A percentile compares a stretch with the other conserved stretches of the same genome.
phyloP scores from a whole-genome alignment of 2,113 vertebrate genomes.

The Cynocephalus volans region DNA sequence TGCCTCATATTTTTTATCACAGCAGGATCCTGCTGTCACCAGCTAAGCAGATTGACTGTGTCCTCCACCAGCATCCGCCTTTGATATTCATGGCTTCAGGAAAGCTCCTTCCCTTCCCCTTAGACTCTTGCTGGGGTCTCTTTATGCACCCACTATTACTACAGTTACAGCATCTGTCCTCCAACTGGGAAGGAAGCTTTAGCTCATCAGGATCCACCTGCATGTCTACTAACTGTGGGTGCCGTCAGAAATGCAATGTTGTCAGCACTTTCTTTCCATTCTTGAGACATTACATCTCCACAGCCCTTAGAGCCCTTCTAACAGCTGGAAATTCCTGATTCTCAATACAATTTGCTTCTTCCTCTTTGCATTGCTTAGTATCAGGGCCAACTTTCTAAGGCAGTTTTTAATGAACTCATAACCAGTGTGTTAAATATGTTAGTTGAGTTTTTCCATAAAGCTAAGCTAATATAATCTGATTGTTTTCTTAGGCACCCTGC shows the following conservation, averaged over 20 bases:
- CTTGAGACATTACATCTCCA: conserved; percentile 65
- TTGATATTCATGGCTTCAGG: conserved; percentile 55
- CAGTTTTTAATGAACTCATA: conserved; percentile 85
- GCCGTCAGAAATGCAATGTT: conserved; percentile 67
- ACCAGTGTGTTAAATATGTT: conserved; percentile 84
- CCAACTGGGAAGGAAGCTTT: conserved; percentile 74
- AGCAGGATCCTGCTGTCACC: conserved; percentile 73
- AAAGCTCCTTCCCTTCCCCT: conserved; percentile 58
- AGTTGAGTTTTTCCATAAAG: conserved; percentile 84
- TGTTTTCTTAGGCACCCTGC: conserved; percentile 82
- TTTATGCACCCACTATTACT: conserved; percentile 68
- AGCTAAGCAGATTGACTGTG: conserved; percentile 79
- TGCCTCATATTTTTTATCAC: conserved; percentile 79
- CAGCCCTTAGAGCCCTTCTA: conserved; percentile 80
- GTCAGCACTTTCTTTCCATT: conserved; percentile 76
- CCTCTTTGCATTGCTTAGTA: conserved; percentile 77
- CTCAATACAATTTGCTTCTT: conserved; percentile 82
- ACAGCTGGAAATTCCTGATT: conserved; percentile 83
- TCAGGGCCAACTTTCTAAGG: conserved; percentile 78
- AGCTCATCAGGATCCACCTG: conserved; percentile 64
- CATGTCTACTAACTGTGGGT: conserved; percentile 58
- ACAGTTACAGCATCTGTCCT: conserved; percentile 64
- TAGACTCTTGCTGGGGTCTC: conserved; percentile 66
- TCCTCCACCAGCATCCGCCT: conserved; percentile 69
- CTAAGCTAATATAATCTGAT: conserved; percentile 84